These are phyloP conservation scores for Spinus pinus DNA, from an alignment of 2,797 vertebrate genomes.

Conservation along the genomic window DNA sequence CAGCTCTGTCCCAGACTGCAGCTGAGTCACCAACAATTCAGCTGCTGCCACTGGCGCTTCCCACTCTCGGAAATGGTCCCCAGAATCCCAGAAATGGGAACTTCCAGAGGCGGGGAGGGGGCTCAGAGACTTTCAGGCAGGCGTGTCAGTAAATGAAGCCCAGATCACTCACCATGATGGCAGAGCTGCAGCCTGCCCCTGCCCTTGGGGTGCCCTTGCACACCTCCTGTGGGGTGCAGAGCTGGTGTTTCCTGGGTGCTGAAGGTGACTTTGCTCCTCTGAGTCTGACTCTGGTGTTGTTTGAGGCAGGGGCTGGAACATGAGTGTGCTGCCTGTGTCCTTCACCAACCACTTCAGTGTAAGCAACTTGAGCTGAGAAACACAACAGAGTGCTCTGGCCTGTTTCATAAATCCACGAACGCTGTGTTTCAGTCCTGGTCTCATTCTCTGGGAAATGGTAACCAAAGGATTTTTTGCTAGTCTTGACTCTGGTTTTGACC, in stretches of 20 bases:
- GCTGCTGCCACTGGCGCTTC: not conserved
- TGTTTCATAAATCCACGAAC: fast-evolving
- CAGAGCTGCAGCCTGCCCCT: not conserved
- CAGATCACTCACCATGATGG: fast-evolving
- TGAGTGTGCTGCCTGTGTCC: not conserved
- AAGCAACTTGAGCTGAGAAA: not conserved
- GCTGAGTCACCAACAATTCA: not conserved
- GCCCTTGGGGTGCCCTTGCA: not conserved
- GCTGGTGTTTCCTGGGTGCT: fast-evolving
- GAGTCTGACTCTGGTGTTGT: not conserved
- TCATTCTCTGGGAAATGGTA: not conserved
- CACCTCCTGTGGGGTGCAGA: not conserved
- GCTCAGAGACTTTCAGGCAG: not conserved
- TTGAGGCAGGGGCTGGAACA: not conserved
- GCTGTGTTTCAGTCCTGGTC: not conserved
- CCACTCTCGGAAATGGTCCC: not conserved
- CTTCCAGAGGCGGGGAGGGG: not conserved
- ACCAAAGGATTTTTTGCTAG: not conserved
- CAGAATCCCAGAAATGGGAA: not conserved
- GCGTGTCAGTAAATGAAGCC: fast-evolving
- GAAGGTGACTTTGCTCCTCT: not conserved
- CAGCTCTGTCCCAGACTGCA: not conserved
- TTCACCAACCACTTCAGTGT: not conserved
- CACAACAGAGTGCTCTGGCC: not conserved
- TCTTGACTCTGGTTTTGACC: constrained; percentile 17